Percentiles rank a stretch among this genome's conserved stretches.
phyloP scores from a whole-genome alignment of 2,888 invertebrate species.

The Nezara viridula region DNA sequence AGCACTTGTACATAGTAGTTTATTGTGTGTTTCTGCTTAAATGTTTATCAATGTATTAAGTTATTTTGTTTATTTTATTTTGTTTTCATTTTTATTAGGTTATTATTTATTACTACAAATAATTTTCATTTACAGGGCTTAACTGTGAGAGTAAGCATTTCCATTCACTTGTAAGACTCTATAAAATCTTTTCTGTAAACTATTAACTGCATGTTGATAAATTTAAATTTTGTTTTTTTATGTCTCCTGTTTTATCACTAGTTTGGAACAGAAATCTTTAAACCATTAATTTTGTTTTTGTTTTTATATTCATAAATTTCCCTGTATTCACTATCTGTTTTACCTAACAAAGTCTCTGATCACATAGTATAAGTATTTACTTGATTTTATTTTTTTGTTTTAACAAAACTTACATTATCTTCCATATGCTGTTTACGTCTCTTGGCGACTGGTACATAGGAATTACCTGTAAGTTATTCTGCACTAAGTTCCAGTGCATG shows the following conservation, averaged over 20 bases:
- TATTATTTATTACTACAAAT: constrained; percentile 47
- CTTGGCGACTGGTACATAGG: constrained; percentile 61
- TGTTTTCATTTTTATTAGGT: constrained; percentile 16
- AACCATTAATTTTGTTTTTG: neutral
- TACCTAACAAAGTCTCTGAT: neutral
- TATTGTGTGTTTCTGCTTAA: constrained; percentile 15
- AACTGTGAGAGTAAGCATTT: constrained; percentile 66
- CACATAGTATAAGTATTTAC: constrained; percentile 22
- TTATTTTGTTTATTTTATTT: constrained; percentile 29
- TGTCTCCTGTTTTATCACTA: constrained; percentile 8
- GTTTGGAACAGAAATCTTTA: neutral
- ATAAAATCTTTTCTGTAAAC: constrained; percentile 55
- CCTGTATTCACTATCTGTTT: constrained; percentile 10
- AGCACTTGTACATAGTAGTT: constrained; percentile 33
- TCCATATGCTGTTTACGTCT: constrained; percentile 56
- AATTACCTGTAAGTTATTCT: constrained; percentile 69
- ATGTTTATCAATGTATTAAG: constrained; percentile 1
- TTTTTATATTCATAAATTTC: neutral
- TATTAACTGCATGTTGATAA: constrained; percentile 54
- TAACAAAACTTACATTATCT: constrained; percentile 56
- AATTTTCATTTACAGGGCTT: constrained; percentile 65
- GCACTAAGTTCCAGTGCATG: constrained; percentile 67
- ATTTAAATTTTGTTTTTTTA: constrained; percentile 1
- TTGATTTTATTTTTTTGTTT: constrained; percentile 46
- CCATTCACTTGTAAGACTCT: constrained; percentile 62